These are phyloP conservation scores for Collichthys lucidus DNA, from an alignment of 2,113 vertebrate genomes.

Conservation along the genomic window DNA sequence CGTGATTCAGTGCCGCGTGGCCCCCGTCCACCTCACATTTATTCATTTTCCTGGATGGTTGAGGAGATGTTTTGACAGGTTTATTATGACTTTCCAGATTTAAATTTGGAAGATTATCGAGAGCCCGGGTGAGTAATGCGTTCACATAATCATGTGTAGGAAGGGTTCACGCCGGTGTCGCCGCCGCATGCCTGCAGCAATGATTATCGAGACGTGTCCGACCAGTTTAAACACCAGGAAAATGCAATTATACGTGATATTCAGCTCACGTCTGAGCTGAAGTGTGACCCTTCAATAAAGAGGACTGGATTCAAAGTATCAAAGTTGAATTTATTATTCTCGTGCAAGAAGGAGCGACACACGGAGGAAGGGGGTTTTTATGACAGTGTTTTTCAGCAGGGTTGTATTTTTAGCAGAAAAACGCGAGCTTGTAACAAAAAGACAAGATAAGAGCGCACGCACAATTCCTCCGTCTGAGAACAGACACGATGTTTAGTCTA, in stretches of 20 bases:
- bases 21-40: background rate
- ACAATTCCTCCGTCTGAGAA: slow-evolving; percentile 63
- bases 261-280: too few species aligned
- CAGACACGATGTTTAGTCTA: slow-evolving; percentile 74
- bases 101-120: background rate
- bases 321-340: too few species aligned
- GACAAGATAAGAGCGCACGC: slow-evolving; percentile 48
- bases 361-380: background rate
- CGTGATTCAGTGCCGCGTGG: background rate
- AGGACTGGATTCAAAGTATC: too few species aligned
- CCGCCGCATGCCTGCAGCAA: slow-evolving; percentile 1
- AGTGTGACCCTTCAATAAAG: too few species aligned
- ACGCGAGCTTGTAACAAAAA: slow-evolving; percentile 36
- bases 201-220: background rate
- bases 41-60: background rate
- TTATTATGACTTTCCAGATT: slow-evolving; percentile 20
- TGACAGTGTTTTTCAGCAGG: background rate
- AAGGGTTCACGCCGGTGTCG: slow-evolving; percentile 33
- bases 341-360: too few species aligned
- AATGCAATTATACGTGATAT: background rate
- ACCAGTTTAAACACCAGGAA: background rate
- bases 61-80: slow-evolving; percentile 5
- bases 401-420: too few species aligned
- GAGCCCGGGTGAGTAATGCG: slow-evolving; percentile 38
- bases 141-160: background rate